Evolutionary conservation across 2,888 invertebrate species (phyloP), one percentile per base, ranked within the genome.

Genomic region (Aromia moschata): DNA sequence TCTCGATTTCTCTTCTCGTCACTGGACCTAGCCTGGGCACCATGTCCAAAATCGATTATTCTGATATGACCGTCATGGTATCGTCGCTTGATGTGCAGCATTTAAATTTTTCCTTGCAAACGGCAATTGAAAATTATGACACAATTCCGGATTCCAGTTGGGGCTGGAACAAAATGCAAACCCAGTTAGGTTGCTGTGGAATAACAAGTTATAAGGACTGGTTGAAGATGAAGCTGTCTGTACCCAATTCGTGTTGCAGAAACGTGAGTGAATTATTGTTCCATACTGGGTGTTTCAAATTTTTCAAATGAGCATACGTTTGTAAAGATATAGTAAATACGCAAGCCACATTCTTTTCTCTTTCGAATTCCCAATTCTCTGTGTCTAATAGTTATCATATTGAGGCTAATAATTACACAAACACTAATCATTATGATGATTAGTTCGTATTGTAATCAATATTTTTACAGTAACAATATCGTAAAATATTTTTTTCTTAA

Each of bases 131-230:
- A 14, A 16, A 58, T 41, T 63, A 58, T 30, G 55, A 59, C 14
- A 31, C 16, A 1, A 63, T 53, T 11, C 14, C 25, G 20, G 10
- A 45, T 9, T 52, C 63, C 36, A 25, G 30, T 7, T 41, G 18
- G 11, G 56, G 56, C 0, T 67, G 67, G 67, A 55, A 67, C 49
- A 52, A 41, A 11, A 62, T 57, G 30, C 67, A 67, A 31, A 12
- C 11, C 2, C 54, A 51, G 25, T 25, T 63, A 11, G 17, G 45
- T 30, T 67, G 67, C 45, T 67, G 67, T 31, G 67, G 67, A 44
- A 40, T 67, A 11, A 31, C 14, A 1, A 46, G 30, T 30, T 51
- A 41, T 12, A 12, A 25, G 1, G 65, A 67, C 43, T 67, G 67
- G 67, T 5, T 43, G n/a, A 20, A 38, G 9, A 7, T 55, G 9